phyloP scores from a whole-genome alignment of 2,113 vertebrate genomes.

The Peucedramus taeniatus region DNA sequence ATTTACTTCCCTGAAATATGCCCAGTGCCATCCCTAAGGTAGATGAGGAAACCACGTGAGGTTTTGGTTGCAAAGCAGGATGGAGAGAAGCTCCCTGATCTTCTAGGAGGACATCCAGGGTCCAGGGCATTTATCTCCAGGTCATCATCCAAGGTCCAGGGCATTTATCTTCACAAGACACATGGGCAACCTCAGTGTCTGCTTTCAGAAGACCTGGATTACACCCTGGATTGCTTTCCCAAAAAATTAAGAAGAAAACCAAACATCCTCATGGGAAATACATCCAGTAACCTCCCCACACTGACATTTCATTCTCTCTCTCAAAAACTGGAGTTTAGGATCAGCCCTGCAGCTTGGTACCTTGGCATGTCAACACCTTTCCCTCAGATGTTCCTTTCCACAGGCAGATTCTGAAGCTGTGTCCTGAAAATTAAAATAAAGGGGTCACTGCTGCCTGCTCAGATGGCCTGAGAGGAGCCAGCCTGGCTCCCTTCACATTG shows the following conservation, averaged over 20 bases:
- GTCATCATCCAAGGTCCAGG: too few relatives aligned
- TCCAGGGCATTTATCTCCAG: too few relatives aligned
- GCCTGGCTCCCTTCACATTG: not conserved
- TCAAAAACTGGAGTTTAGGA: not conserved
- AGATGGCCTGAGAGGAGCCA: not conserved
- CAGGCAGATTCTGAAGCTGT: not conserved
- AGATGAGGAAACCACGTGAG: not conserved
- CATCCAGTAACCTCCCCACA: not conserved
- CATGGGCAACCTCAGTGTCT: rapidly evolving
- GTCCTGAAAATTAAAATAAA: not conserved
- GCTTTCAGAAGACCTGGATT: not conserved
- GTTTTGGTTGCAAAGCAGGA: not conserved
- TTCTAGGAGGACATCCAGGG: not conserved
- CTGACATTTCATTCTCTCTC: not conserved
- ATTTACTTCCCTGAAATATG: not conserved
- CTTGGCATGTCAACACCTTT: not conserved
- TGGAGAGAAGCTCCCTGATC: not conserved
- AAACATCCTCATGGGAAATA: not conserved
- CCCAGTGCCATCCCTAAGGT: not conserved
- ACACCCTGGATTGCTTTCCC: not conserved
- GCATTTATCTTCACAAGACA: not conserved
- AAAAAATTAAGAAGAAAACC: not conserved
- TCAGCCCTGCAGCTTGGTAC: not conserved
- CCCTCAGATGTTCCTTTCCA: not conserved
- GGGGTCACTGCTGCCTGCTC: not conserved